phyloP scores from a whole-genome alignment of 2,888 invertebrate genomes.

The Hydrotaea cyrtoneurina region DNA sequence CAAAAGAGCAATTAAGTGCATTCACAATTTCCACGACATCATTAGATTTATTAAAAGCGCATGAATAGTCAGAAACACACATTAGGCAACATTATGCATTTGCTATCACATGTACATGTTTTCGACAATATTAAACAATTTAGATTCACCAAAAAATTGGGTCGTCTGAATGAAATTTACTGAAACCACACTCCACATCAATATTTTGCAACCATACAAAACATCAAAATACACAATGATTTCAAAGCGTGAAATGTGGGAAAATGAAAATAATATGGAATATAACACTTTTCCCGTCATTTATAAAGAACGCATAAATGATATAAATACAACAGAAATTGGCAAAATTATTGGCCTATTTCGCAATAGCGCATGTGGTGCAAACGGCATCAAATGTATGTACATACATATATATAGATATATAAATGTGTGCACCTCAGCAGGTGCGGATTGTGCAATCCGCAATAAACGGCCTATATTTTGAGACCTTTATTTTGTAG shows the following conservation, averaged over 20 bases:
- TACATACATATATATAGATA: too few relatives aligned
- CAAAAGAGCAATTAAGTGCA: too few relatives aligned
- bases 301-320: constrained; percentile 19
- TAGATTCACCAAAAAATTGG: neutral
- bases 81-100: neutral
- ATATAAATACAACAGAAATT: neutral
- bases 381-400: too few relatives aligned
- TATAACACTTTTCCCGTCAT: constrained; percentile 18
- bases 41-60: too few relatives aligned
- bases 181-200: neutral
- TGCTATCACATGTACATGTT: neutral
- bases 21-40: too few relatives aligned
- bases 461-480: too few relatives aligned
- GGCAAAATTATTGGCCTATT: neutral
- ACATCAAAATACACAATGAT: constrained; percentile 6
- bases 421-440: too few relatives aligned
- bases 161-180: neutral
- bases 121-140: neutral
- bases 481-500: too few relatives aligned
- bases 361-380: too few relatives aligned
- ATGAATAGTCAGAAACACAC: too few relatives aligned
- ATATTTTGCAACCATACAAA: neutral
- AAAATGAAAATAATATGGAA: constrained; percentile 17
- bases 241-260: neutral
- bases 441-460: too few relatives aligned